These are phyloP conservation scores for Sinocyclocheilus maitianheensis DNA, from an alignment of 2,113 vertebrate genomes.

Conservation along the genomic window DNA sequence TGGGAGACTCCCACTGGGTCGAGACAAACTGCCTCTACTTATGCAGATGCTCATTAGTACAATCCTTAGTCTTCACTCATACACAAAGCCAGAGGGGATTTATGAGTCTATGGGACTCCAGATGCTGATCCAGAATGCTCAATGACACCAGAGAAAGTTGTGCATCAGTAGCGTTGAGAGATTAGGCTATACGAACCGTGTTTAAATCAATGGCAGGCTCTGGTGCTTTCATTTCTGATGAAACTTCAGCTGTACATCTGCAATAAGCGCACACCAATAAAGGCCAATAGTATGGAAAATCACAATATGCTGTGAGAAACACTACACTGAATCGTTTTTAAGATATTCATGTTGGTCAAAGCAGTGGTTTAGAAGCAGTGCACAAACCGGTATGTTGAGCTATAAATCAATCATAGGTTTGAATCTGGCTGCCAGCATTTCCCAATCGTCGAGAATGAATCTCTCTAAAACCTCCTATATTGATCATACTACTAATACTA, in stretches of 20 bases:
- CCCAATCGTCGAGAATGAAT: no score
- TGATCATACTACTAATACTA: no score
- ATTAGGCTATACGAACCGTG: background rate
- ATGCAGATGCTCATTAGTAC: slow-evolving; percentile 52
- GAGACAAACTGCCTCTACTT: slow-evolving; percentile 34
- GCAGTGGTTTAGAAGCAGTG: background rate
- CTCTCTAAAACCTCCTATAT: no score
- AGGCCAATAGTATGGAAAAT: slow-evolving; percentile 3
- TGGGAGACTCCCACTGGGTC: slow-evolving; percentile 39
- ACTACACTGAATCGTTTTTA: background rate
- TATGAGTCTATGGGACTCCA: slow-evolving; percentile 16
- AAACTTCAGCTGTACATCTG: background rate
- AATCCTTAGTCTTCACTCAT: slow-evolving; percentile 28
- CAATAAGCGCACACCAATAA: slow-evolving; percentile 16
- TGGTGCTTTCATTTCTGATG: slow-evolving; percentile 13
- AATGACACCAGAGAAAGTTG: slow-evolving; percentile 30
- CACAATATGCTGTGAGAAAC: background rate
- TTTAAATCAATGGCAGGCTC: background rate
- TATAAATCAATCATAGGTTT: no score
- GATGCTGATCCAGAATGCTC: slow-evolving; percentile 29
- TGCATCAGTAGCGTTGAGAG: background rate
- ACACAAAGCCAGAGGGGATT: slow-evolving; percentile 37
- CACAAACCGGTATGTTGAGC: background rate
- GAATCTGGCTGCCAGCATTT: no score
- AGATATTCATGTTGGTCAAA: background rate